phyloP scores from a whole-genome alignment of 2,113 vertebrate species.

The Sprattus sprattus region DNA sequence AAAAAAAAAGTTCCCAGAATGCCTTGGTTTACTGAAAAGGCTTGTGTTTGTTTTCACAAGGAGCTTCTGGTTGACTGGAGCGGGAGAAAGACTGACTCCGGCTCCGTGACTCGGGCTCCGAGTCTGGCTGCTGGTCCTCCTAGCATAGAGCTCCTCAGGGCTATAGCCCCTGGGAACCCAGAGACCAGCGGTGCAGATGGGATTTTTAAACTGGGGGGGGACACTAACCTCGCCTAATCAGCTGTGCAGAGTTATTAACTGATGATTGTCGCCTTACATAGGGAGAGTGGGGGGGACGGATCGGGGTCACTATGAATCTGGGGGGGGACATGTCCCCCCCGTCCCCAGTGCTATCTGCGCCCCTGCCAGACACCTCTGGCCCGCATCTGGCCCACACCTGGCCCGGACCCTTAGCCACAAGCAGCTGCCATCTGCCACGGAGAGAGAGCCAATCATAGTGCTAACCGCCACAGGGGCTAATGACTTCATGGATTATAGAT shows the following conservation, averaged over 20 bases:
- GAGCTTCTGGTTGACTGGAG: conserved; percentile 40
- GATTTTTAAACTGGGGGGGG: too few relatives aligned
- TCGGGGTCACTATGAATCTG: too few relatives aligned
- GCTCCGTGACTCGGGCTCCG: conserved; percentile 29
- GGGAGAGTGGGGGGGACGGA: too few relatives aligned
- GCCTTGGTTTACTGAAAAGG: conserved; percentile 26
- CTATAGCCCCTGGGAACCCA: not conserved
- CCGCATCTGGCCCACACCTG: not conserved
- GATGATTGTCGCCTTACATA: too few relatives aligned
- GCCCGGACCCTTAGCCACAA: not conserved
- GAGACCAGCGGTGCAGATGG: too few relatives aligned
- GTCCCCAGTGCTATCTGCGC: too few relatives aligned
- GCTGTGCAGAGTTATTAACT: too few relatives aligned
- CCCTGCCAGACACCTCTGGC: too few relatives aligned
- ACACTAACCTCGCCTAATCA: too few relatives aligned
- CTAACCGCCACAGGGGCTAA: conserved; percentile 29
- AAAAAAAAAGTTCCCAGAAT: conserved; percentile 17
- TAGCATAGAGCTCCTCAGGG: conserved; percentile 30
- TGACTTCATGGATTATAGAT: conserved; percentile 44
- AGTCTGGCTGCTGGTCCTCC: conserved; percentile 30
- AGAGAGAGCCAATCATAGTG: not conserved
- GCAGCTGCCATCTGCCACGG: not conserved
- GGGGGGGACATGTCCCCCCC: too few relatives aligned
- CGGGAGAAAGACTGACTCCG: conserved; percentile 30
- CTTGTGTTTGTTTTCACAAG: conserved; percentile 39